Evolutionary conservation across 2,797 vertebrate genomes (phyloP).

Genomic region (Xyrichtys novacula): DNA sequence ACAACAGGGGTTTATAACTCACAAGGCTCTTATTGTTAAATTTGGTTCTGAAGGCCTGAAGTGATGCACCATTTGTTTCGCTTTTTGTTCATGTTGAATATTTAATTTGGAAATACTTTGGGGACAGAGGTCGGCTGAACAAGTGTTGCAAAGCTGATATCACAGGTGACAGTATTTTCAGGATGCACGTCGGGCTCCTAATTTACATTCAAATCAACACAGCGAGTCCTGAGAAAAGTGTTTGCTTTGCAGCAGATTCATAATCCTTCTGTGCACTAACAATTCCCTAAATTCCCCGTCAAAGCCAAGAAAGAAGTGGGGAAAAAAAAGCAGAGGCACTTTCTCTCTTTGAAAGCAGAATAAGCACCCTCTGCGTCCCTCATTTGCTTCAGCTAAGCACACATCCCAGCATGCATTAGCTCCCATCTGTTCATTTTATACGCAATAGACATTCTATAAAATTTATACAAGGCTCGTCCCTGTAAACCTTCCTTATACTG

Average conservation of each 20-base stretch:
- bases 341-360: constrained; percentile 39
- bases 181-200: constrained; percentile 19
- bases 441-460: constrained; percentile 30
- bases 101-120: constrained; percentile 36
- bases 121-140: constrained; percentile 33
- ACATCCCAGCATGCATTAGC: constrained; percentile 42
- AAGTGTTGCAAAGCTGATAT: constrained; percentile 47
- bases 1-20: constrained; percentile 9
- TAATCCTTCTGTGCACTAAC: constrained; percentile 62
- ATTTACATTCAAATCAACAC: constrained; percentile 60
- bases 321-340: constrained; percentile 28
- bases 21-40: constrained; percentile 28
- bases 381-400: constrained; percentile 36
- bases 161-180: constrained; percentile 56
- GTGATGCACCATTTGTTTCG: constrained; percentile 36
- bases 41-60: constrained; percentile 26
- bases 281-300: constrained; percentile 58
- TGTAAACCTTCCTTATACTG: constrained; percentile 35
- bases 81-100: constrained; percentile 44
- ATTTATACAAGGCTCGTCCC: constrained; percentile 49
- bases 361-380: constrained; percentile 23
- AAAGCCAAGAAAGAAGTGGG: constrained; percentile 47
- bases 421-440: constrained; percentile 52
- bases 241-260: constrained; percentile 59
- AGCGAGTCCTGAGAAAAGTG: constrained; percentile 47